These are phyloP conservation scores for Yponomeuta cagnagella DNA, from an alignment of 2,888 invertebrate species.

Conservation along the genomic window DNA sequence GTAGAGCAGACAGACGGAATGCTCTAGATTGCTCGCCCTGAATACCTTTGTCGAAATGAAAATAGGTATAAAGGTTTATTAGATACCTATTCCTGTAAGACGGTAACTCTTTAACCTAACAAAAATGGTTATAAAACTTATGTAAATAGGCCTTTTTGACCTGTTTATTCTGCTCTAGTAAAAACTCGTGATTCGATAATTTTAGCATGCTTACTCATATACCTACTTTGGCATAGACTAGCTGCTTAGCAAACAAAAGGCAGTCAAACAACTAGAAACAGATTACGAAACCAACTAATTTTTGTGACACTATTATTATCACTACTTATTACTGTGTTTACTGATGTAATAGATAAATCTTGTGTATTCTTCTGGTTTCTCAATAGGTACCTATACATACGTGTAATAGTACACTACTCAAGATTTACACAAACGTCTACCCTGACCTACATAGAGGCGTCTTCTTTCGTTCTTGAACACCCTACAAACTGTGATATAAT, in stretches of 20 bases:
- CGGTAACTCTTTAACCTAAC: too few relatives aligned
- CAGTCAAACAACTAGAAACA: neutral
- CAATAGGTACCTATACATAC: neutral
- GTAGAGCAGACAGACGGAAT: neutral
- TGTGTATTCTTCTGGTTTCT: neutral
- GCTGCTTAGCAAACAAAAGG: neutral
- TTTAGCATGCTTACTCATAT: neutral
- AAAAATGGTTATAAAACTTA: too few relatives aligned
- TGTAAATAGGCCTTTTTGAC: too few relatives aligned
- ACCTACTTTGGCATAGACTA: neutral
- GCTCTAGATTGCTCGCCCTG: neutral
- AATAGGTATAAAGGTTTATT: neutral
- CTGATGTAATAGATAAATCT: neutral
- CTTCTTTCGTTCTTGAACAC: slow-evolving; percentile 10
- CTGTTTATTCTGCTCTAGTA: neutral
- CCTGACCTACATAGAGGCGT: slow-evolving; percentile 16
- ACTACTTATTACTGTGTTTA: neutral
- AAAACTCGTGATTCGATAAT: neutral
- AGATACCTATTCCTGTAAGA: too few relatives aligned
- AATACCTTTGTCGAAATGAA: neutral
- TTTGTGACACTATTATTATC: neutral
- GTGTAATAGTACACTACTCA: neutral
- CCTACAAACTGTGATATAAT: neutral
- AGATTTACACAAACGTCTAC: neutral
- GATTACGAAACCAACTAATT: neutral